These are phyloP conservation scores for Chionodraco myersi DNA, from an alignment of 2,113 vertebrate genomes.

Conservation along the genomic window DNA sequence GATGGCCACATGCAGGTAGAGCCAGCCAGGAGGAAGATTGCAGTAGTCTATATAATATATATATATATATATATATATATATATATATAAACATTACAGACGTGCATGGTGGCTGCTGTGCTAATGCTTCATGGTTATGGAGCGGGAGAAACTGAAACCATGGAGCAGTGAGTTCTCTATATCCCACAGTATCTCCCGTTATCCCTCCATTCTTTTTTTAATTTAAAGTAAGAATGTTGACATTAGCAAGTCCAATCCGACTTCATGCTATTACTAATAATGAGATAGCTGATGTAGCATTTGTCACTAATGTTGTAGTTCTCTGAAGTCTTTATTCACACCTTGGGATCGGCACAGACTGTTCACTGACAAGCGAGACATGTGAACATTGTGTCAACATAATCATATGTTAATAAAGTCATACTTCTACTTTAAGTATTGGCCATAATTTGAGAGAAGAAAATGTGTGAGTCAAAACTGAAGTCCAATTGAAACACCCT, in stretches of 20 bases:
- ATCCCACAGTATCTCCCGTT: too few species aligned
- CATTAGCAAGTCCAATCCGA: neutral
- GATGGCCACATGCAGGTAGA: too few species aligned
- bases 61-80: too few species aligned
- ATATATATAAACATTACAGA: too few species aligned
- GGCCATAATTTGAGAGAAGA: conserved; percentile 32
- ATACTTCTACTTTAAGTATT: neutral
- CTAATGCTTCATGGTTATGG: too few species aligned
- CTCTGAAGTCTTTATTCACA: neutral
- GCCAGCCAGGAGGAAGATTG: too few species aligned
- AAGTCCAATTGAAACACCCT: conserved; percentile 42
- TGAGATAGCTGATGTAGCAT: neutral
- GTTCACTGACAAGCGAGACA: neutral
- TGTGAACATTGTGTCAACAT: too few species aligned
- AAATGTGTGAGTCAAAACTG: conserved; percentile 30
- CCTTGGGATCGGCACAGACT: neutral
- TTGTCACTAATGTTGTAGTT: neutral
- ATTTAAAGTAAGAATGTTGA: neutral
- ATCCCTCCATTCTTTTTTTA: neutral
- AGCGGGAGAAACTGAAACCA: too few species aligned
- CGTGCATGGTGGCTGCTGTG: too few species aligned
- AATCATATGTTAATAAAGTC: too few species aligned
- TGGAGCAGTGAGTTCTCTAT: too few species aligned
- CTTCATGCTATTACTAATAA: neutral
- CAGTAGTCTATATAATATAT: too few species aligned